These are phyloP conservation scores for Bombus confusus DNA, from an alignment of 1,140 invertebrate species.

Conservation along the genomic window DNA sequence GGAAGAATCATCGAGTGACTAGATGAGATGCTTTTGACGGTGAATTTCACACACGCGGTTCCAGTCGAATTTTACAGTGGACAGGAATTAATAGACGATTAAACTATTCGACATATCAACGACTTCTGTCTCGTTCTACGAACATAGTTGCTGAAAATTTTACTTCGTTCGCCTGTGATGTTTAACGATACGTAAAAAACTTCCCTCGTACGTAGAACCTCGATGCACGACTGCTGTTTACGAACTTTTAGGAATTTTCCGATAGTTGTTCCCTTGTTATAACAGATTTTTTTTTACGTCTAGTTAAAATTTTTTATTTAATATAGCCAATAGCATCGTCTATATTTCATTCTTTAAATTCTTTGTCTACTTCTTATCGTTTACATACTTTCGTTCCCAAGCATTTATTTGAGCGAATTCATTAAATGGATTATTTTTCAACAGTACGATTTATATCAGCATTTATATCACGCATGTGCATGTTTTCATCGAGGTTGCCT, in stretches of 20 bases:
- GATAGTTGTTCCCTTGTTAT: background rate
- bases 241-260: background rate
- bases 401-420: too few species aligned
- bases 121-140: background rate
- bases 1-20: background rate
- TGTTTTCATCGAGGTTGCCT: too few species aligned
- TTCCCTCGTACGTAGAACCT: background rate
- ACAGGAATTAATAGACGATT: constrained; percentile 43
- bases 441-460: too few species aligned
- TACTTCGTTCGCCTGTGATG: background rate
- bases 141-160: background rate
- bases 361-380: too few species aligned
- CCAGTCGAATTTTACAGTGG: constrained; percentile 10
- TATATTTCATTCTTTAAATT: too few species aligned
- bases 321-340: too few species aligned
- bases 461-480: too few species aligned
- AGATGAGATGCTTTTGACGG: constrained; percentile 2
- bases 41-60: background rate
- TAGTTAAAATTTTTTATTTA: background rate
- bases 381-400: too few species aligned
- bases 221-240: background rate
- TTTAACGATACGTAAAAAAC: background rate
- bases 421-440: too few species aligned
- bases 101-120: constrained; percentile 25
- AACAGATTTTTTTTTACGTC: background rate